Evolutionary conservation across 2,113 vertebrate genomes (phyloP), one percentile per base, ranked within the genome.

Genomic region (Taurulus bubalis): DNA sequence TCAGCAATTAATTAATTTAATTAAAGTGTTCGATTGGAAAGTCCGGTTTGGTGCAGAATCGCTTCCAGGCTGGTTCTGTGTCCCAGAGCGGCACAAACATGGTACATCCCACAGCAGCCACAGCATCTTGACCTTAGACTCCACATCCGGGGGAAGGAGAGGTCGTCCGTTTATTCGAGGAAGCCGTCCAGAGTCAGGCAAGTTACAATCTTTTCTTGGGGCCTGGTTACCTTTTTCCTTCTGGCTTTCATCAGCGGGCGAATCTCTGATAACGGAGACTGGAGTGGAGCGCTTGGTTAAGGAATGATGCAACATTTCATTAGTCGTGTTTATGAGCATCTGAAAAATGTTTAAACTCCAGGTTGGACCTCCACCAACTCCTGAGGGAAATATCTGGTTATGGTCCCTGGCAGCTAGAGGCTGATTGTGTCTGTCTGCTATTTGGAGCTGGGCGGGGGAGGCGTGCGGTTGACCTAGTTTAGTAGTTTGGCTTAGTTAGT

Each of bases 151-250:
- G 60, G 38, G 22, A 18, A 1, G 34, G 1, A 24, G 28, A 9
- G 8, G 69, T 9, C 30, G 28, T 12, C 0, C 1, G 69, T 86
- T 45, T 45, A 95, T 79, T 96, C 93, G 0, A 96, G 90, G 85
- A 95, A 96, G 70, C 81, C 62, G n/a, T 96, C 94, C 64, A 96
- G 73, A 18, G 92, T 94, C 77, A 94, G 70, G 55, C 82, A 90
- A 14, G 89, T 34, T 12, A 88, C 1, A 1, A 80, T 56, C 59
- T 91, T 94, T 34, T 80, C 66, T 3, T 73, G 82, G 2, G 95
- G 94, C 18, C 95, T 89, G 59, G 88, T 88, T 16, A 95, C 95
- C 36, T 96, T 96, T 88, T 95, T 96, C 83, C 94, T 90, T 80
- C 94, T 96, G 0, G 91, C 85, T 77, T 95, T 96, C 47, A 94